Evolutionary conservation across 1,140 invertebrate genomes (phyloP).

Genomic region (Pseudomyrmex gracilis): DNA sequence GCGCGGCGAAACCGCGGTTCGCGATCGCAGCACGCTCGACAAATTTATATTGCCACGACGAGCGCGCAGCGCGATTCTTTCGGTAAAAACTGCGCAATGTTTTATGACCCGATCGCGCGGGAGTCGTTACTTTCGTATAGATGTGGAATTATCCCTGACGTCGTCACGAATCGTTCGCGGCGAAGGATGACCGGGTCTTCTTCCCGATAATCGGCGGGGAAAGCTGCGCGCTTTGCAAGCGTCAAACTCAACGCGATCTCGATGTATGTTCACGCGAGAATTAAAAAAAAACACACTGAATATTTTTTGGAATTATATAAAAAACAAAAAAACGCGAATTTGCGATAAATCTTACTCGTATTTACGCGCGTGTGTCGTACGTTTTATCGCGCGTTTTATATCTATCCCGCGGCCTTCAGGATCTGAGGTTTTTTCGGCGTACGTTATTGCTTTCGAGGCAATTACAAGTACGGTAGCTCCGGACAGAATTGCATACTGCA

Average conservation of each 20-base stretch:
- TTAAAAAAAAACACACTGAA: not conserved
- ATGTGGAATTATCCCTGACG: conserved; percentile 71
- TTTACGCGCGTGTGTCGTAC: not conserved
- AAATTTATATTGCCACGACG: conserved; percentile 72
- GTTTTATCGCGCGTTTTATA: conserved; percentile 48
- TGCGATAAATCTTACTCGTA: too few relatives aligned
- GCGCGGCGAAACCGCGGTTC: conserved; percentile 36
- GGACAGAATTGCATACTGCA: conserved; percentile 73
- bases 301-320: too few relatives aligned
- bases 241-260: too few relatives aligned
- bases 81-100: conserved; percentile 63
- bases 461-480: conserved; percentile 77
- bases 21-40: conserved; percentile 65
- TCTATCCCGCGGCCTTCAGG: conserved; percentile 51
- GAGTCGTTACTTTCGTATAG: conserved; percentile 67
- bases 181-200: conserved; percentile 7
- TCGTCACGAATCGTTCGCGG: conserved; percentile 64
- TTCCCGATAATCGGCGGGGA: not conserved
- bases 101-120: conserved; percentile 58
- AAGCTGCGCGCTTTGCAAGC: not conserved
- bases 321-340: too few relatives aligned
- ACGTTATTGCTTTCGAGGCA: conserved; percentile 74
- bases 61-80: conserved; percentile 41
- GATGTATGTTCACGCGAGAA: not conserved
- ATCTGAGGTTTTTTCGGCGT: conserved; percentile 62